Evolutionary conservation across 2,888 invertebrate genomes (phyloP).

Genomic region (Monochamus alternatus): DNA sequence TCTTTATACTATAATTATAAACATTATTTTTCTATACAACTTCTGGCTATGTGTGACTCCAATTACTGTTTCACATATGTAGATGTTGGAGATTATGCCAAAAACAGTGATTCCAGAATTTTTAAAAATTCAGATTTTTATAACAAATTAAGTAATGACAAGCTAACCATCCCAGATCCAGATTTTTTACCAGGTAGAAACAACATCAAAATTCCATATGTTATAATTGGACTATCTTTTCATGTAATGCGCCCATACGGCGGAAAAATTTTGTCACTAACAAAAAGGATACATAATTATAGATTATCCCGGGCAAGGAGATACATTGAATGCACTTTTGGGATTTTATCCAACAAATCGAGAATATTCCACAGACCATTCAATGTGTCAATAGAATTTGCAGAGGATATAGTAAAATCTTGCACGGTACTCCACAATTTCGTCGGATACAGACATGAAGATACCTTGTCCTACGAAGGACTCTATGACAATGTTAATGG

Average conservation of each 20-base stretch:
- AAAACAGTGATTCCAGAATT: slow-evolving; percentile 22
- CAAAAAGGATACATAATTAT: neutral
- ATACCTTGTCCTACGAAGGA: neutral
- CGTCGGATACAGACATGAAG: neutral
- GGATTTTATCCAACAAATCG: neutral
- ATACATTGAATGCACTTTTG: neutral
- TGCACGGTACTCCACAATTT: slow-evolving; percentile 27
- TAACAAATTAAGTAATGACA: neutral
- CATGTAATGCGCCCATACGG: slow-evolving; percentile 4
- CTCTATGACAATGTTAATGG: neutral
- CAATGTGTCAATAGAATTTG: slow-evolving; percentile 2
- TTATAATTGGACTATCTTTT: neutral
- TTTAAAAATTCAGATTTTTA: slow-evolving; percentile 9
- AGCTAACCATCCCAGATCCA: neutral
- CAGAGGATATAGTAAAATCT: slow-evolving; percentile 5
- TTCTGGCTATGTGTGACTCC: slow-evolving; percentile 52
- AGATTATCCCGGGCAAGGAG: neutral
- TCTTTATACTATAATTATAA: slow-evolving; percentile 36
- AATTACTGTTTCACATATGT: slow-evolving; percentile 51
- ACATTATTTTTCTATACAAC: slow-evolving; percentile 45
- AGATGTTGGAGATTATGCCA: slow-evolving; percentile 27
- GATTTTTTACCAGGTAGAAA: neutral
- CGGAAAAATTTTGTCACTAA: slow-evolving; percentile 4
- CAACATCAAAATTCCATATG: neutral
- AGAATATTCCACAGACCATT: slow-evolving; percentile 4